phyloP scores from a whole-genome alignment of 2,113 vertebrate species.

The Erythrocebus patas region DNA sequence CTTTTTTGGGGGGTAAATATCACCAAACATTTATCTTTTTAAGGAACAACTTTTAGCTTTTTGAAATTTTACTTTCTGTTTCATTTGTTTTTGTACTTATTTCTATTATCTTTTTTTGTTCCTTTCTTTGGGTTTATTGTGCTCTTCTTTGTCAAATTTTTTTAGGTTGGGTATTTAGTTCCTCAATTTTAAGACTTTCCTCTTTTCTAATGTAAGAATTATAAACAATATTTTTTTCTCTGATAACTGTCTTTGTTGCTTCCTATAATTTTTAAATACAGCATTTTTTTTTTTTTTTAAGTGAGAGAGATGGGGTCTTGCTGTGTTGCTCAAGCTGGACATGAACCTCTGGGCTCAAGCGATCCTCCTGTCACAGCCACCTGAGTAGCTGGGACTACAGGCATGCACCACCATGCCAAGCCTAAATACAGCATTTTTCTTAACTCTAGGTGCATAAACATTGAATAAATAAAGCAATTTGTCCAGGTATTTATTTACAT shows the following conservation, averaged over 20 bases:
- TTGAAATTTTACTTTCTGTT: conserved; percentile 1
- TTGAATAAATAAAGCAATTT: neutral
- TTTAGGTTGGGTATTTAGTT: neutral
- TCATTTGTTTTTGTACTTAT: neutral
- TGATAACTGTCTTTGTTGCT: neutral
- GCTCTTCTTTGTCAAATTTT: neutral
- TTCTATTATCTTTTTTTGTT: neutral
- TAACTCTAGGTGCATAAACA: neutral
- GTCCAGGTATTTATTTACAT: neutral
- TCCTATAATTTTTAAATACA: neutral
- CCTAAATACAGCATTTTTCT: neutral
- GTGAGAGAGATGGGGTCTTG: neutral
- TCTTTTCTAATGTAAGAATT: neutral
- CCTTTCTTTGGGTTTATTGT: conserved; percentile 19
- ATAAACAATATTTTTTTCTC: neutral
- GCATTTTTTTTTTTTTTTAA: neutral
- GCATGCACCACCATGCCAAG: neutral
- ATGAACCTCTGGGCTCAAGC: neutral
- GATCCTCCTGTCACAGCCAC: neutral
- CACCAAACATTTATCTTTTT: neutral
- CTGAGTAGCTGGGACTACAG: neutral
- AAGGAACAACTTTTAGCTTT: conserved; percentile 9
- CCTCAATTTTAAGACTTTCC: neutral
- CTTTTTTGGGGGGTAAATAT: neutral
- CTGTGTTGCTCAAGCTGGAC: neutral